Evolutionary conservation across 2,888 invertebrate species (phyloP).

Genomic region (Flabesymbios commensalis): DNA sequence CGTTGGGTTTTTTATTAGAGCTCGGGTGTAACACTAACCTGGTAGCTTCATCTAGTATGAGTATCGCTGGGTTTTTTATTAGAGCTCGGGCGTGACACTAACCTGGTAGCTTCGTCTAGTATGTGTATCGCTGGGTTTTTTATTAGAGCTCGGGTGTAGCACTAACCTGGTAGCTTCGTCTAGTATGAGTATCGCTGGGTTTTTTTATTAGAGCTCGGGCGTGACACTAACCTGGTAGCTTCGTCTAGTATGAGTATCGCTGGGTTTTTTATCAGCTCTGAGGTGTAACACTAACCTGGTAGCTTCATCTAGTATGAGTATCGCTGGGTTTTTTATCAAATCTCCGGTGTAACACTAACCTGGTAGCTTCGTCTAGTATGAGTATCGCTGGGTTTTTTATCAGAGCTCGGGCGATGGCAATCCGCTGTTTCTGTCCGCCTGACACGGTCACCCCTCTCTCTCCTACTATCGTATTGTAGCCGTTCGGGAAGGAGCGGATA

Average conservation of each 20-base stretch:
- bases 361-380: conserved; percentile 88
- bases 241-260: no score
- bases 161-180: no score
- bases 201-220: no score
- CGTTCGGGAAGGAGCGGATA: conserved; percentile 77
- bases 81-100: neutral
- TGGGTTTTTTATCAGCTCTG: no score
- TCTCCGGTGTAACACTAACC: conserved; percentile 85
- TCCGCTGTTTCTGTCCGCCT: conserved; percentile 92
- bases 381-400: conserved; percentile 82
- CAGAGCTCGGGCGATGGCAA: conserved; percentile 92
- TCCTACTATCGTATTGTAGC: conserved; percentile 80
- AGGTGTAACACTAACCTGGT: conserved; percentile 71
- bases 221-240: no score
- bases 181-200: no score
- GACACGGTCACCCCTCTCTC: conserved; percentile 90
- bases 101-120: no score
- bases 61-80: no score
- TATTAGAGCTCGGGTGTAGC: neutral
- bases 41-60: no score
- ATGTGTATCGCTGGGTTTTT: no score
- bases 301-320: conserved; percentile 80
- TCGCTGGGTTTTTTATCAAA: conserved; percentile 85
- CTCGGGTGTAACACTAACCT: neutral
- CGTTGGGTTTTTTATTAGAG: no score